Conservation (phyloP, 2,888 invertebrate genomes). For the Molorchus minor region DNA sequence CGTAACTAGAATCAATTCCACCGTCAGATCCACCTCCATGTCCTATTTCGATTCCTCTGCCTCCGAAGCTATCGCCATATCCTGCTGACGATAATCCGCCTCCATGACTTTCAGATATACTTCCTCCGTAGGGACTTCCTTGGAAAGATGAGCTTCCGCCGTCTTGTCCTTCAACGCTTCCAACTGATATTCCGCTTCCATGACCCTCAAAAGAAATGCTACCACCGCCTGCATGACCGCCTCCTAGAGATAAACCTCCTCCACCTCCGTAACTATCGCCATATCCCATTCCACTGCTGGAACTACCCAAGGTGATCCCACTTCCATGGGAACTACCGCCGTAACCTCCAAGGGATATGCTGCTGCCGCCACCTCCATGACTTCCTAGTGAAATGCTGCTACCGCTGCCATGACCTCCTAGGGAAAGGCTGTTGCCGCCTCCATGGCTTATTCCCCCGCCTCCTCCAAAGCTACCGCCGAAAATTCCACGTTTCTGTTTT, state of each 20-base stretch:
- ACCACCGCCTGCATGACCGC: not conserved
- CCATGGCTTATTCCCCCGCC: slow-evolving; percentile 36
- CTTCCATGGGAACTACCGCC: not conserved
- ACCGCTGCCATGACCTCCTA: slow-evolving; percentile 30
- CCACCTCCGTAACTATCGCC: not conserved
- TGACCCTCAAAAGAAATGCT: not conserved
- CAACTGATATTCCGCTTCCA: too few species aligned
- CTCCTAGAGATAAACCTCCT: not conserved
- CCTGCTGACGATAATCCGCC: slow-evolving; percentile 19
- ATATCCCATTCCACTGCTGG: not conserved
- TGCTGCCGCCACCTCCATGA: slow-evolving; percentile 4
- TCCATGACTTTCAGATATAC: not conserved
- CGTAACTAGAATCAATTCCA: slow-evolving; percentile 6
- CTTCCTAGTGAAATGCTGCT: slow-evolving; percentile 27
- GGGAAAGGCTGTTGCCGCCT: slow-evolving; percentile 27
- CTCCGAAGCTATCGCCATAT: slow-evolving; percentile 32
- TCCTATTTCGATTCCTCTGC: slow-evolving; percentile 33
- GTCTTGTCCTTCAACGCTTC: too few species aligned
- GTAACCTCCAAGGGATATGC: slow-evolving; percentile 10
- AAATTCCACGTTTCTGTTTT: slow-evolving; percentile 52
- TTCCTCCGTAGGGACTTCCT: slow-evolving; percentile 27
- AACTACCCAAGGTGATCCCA: not conserved
- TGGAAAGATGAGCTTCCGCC: slow-evolving; percentile 6
- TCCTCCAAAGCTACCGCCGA: slow-evolving; percentile 45
- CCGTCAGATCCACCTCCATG: slow-evolving; percentile 11